Conservation (phyloP, 2,113 vertebrate species). For the Saccopteryx leptura region DNA sequence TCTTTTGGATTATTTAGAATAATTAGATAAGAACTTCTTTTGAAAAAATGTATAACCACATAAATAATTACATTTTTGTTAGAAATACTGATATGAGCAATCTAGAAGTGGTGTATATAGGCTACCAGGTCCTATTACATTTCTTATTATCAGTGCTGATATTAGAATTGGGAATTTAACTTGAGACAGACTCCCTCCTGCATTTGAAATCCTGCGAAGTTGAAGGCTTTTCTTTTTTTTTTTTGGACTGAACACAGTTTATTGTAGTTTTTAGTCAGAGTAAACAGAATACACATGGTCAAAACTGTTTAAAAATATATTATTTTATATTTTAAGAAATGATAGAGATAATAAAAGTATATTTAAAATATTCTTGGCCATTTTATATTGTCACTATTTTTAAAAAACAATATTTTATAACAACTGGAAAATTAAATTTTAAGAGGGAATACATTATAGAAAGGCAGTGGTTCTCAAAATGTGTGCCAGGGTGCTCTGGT, state of each 20-base stretch:
- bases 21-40: not conserved
- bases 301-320: not conserved
- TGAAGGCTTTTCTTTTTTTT: not conserved
- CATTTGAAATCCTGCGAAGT: conserved; percentile 24
- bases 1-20: not conserved
- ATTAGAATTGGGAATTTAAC: conserved; percentile 30
- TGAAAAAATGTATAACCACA: not conserved
- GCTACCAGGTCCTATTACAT: not conserved
- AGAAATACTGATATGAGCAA: not conserved
- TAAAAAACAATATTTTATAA: not conserved
- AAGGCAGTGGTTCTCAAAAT: no score
- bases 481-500: no score
- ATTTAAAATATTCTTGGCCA: not conserved
- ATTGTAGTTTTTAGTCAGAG: not conserved
- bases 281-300: not conserved
- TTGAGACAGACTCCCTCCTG: not conserved
- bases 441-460: not conserved
- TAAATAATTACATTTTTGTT: not conserved
- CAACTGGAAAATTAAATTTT: not conserved
- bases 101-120: no score
- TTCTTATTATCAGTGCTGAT: not conserved
- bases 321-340: conserved; percentile 19
- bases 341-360: not conserved
- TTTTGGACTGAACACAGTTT: not conserved
- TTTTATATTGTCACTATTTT: not conserved